Conservation (phyloP, 2,113 vertebrate genomes). For the Lipophrys pholis region DNA sequence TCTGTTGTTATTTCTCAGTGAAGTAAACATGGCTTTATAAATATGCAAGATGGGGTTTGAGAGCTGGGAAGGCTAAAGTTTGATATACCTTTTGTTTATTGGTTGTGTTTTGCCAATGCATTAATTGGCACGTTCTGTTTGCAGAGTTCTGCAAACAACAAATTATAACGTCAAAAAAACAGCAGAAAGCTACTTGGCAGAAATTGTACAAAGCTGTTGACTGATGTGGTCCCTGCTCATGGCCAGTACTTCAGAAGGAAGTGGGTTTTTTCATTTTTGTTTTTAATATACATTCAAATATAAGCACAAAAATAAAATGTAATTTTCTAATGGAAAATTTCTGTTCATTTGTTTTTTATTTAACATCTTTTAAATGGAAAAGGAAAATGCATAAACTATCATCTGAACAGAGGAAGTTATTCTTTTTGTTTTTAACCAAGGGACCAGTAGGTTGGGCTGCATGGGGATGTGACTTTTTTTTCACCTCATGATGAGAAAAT, state of each 20-base stretch:
- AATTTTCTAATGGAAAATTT: no score
- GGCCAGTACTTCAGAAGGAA: neutral
- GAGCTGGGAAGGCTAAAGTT: conserved; percentile 6
- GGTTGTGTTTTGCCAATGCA: no score
- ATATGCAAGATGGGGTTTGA: conserved; percentile 34
- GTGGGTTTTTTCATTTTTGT: neutral
- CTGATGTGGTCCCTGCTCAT: neutral
- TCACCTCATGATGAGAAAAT: no score
- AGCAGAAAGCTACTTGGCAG: neutral
- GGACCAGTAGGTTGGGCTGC: no score
- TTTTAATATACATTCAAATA: no score
- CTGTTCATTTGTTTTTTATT: no score
- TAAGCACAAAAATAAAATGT: no score
- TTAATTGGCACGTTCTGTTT: neutral
- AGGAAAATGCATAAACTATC: no score
- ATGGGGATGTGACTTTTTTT: no score
- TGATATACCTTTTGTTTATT: conserved; percentile 7
- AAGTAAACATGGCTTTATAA: conserved; percentile 3
- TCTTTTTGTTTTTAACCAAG: no score
- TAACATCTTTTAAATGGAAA: no score
- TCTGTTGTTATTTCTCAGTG: neutral
- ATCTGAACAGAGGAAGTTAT: no score
- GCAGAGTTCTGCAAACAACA: conserved; percentile 19
- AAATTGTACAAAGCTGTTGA: conserved; percentile 12
- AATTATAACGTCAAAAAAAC: conserved; percentile 25